Conservation (phyloP, 2,113 vertebrate species). For the Tiliqua scincoides region DNA sequence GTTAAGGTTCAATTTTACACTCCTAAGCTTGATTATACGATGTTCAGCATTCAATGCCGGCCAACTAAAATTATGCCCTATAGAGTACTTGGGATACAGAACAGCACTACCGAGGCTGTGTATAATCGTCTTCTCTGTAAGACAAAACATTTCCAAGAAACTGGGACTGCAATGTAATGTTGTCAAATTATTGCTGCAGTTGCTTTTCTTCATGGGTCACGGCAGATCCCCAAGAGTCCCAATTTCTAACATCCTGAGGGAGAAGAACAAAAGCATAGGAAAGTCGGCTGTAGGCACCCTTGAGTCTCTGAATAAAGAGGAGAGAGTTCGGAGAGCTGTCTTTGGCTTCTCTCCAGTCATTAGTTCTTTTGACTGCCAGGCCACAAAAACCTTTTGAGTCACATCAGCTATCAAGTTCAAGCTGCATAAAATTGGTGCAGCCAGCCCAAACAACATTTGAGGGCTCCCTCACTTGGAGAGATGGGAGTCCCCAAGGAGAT, state of each 20-base stretch:
- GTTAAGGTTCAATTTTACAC: not conserved
- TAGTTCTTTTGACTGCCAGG: not conserved
- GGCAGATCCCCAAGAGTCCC: not conserved
- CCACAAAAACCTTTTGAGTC: not conserved
- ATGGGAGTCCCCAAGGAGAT: not conserved
- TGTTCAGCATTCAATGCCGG: not conserved
- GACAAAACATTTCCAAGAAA: not conserved
- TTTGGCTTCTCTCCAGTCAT: not conserved
- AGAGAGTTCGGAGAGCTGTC: not conserved
- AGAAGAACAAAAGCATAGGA: not conserved
- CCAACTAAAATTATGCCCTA: not conserved
- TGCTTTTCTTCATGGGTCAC: not conserved
- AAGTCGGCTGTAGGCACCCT: not conserved
- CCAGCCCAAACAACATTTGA: not conserved
- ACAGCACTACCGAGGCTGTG: not conserved
- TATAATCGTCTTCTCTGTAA: not conserved
- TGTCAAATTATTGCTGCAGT: not conserved
- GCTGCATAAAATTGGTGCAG: not conserved
- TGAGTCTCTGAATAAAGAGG: not conserved
- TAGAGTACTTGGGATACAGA: not conserved
- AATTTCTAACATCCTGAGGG: not conserved
- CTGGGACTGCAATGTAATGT: not conserved
- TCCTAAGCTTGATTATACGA: not conserved
- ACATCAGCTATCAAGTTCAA: not conserved
- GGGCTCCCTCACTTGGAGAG: not conserved